Evolutionary conservation across 2,797 vertebrate species (phyloP), one percentile per base, ranked within the genome.

Genomic region (Esox lucius): DNA sequence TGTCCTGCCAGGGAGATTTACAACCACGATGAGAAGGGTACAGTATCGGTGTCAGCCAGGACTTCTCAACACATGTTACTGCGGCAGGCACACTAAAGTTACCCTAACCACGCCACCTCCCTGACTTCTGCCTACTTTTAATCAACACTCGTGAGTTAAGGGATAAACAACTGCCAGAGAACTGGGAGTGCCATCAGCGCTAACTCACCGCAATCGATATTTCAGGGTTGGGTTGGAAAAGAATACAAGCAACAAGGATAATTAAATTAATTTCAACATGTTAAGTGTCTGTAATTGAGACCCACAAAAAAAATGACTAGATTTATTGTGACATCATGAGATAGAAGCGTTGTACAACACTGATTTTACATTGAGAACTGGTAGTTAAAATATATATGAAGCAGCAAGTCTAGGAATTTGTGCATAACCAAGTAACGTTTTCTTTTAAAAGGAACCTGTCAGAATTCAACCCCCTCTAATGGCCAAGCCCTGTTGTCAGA

Each of bases 21-120:
- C 72, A 49, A 65, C 33, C n/a, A 48, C 33, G 16, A n/a, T 59
- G 56, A 59, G 51, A 64, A 77, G 73, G 77, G 67, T 71, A 71
- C 53, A 59, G 49, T 59, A 65, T 79, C 13, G 3, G 12, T 68
- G 49, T 61, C 46, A 28, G 31, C 81, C 77, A 67, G 69, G 22
- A 39, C 19, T 68, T 62, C 46, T 59, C 68, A n/a, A 53, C 68
- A 51, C 46, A 19, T 70, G 68, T 24, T 31, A 70, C 48, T 49
- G 68, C 17, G 46, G 7, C 4, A 26, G 1, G 19, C 39, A 26
- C 39, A 24, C 48, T 39, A 7, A 3, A 39, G 35, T 39, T 39
- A n/a, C 24, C 61, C 12, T 8, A 19, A 56, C 19, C 15, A 3
- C 49, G 12, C 49, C 49, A 13, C 4, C 51, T 24, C n/a, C 19